Conservation (phyloP, 2,888 invertebrate genomes). For the Calephelis perditalis region DNA sequence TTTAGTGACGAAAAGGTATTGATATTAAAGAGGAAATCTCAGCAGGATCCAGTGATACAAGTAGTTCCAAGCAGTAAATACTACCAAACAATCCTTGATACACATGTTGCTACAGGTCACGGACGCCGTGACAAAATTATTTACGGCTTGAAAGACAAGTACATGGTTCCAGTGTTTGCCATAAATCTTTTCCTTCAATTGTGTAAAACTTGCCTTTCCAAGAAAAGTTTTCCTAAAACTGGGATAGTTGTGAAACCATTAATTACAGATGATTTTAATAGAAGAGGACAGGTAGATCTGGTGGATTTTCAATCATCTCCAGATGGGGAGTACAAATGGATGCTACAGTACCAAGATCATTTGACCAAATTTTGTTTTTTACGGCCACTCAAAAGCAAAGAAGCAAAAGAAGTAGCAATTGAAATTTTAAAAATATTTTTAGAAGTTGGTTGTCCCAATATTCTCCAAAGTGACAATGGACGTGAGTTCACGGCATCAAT, state of each 20-base stretch:
- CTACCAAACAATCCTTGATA: conserved; percentile 22
- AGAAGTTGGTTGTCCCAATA: conserved; percentile 23
- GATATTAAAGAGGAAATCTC: neutral
- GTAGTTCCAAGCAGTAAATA: neutral
- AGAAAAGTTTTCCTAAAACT: conserved; percentile 28
- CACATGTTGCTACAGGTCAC: conserved; percentile 32
- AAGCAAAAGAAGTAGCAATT: conserved; percentile 24
- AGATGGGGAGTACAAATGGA: conserved; percentile 23
- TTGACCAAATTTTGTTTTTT: conserved; percentile 23
- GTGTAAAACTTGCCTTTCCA: conserved; percentile 30
- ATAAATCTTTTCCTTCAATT: conserved; percentile 29
- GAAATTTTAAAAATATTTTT: conserved; percentile 27
- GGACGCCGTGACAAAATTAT: conserved; percentile 35
- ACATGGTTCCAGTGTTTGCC: conserved; percentile 27
- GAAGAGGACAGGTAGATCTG: conserved; percentile 39
- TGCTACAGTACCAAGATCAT: conserved; percentile 26
- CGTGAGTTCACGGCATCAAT: conserved; percentile 23
- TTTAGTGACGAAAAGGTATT: conserved; percentile 1
- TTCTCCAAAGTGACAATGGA: conserved; percentile 24
- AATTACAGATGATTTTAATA: conserved; percentile 36
- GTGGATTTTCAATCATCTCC: conserved; percentile 22
- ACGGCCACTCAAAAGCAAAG: conserved; percentile 23
- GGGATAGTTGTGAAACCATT: conserved; percentile 36
- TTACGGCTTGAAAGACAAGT: conserved; percentile 26
- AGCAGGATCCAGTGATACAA: neutral